phyloP scores from a whole-genome alignment of 2,888 invertebrate genomes.

The Craniophora ligustri region DNA sequence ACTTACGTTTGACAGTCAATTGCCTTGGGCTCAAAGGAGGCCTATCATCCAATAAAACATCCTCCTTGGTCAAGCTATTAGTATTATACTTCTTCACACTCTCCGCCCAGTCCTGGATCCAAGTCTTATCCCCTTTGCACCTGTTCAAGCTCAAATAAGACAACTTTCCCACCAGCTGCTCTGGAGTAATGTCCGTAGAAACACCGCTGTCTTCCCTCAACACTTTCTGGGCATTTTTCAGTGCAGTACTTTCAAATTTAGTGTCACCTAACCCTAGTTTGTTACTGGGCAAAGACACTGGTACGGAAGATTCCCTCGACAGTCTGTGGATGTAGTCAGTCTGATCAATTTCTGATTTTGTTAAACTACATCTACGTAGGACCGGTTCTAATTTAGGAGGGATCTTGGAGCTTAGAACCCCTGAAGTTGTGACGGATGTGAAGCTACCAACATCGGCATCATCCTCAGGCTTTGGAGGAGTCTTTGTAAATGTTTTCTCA shows the following conservation, averaged over 20 bases:
- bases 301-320: slow-evolving; percentile 81
- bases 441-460: slow-evolving; percentile 89
- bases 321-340: slow-evolving; percentile 88
- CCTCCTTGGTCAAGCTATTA: slow-evolving; percentile 68
- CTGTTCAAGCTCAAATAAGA: slow-evolving; percentile 84
- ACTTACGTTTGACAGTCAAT: slow-evolving; percentile 79
- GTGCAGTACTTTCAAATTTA: slow-evolving; percentile 79
- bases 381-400: slow-evolving; percentile 70
- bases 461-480: slow-evolving; percentile 79
- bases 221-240: slow-evolving; percentile 78
- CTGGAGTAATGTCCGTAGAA: slow-evolving; percentile 68
- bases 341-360: slow-evolving; percentile 91
- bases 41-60: slow-evolving; percentile 68
- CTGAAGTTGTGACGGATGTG: slow-evolving; percentile 92
- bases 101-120: slow-evolving; percentile 91
- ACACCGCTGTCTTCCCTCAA: slow-evolving; percentile 71
- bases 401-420: slow-evolving; percentile 89
- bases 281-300: slow-evolving; percentile 77
- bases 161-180: slow-evolving; percentile 79
- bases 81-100: slow-evolving; percentile 88
- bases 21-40: slow-evolving; percentile 82
- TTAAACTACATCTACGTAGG: slow-evolving; percentile 88
- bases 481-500: slow-evolving; percentile 87
- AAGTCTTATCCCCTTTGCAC: slow-evolving; percentile 86
- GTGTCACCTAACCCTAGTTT: slow-evolving; percentile 68